phyloP scores from a whole-genome alignment of 2,888 invertebrate genomes.

The Malacosoma neustria region DNA sequence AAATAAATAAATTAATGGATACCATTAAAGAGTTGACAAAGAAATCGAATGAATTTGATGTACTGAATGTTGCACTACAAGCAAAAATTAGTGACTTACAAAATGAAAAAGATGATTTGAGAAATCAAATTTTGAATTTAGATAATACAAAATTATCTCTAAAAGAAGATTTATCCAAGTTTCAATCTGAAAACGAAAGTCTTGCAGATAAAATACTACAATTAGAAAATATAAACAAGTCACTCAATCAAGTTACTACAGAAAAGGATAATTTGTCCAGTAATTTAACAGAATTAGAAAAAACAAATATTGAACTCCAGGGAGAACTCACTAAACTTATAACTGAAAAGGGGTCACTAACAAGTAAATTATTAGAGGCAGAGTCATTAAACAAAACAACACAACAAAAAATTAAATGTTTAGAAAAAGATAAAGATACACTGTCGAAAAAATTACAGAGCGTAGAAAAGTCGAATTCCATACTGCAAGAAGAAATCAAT shows the following conservation, averaged over 20 bases:
- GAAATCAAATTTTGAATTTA: not conserved
- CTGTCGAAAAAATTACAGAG: not conserved
- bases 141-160: not conserved
- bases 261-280: not conserved
- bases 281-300: not conserved
- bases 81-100: slow-evolving; percentile 16
- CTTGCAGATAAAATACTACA: not conserved
- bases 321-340: not conserved
- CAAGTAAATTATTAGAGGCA: not conserved
- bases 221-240: not conserved
- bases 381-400: not conserved
- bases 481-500: not conserved
- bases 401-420: not conserved
- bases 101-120: slow-evolving; percentile 15
- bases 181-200: slow-evolving; percentile 9
- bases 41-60: not conserved
- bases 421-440: not conserved
- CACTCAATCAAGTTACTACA: not conserved
- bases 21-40: not conserved
- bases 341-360: not conserved
- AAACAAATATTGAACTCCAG: not conserved
- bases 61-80: not conserved
- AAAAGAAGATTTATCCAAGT: slow-evolving; percentile 3
- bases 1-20: not conserved
- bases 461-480: not conserved